phyloP scores from a whole-genome alignment of 2,888 invertebrate genomes.

The Patella depressa region DNA sequence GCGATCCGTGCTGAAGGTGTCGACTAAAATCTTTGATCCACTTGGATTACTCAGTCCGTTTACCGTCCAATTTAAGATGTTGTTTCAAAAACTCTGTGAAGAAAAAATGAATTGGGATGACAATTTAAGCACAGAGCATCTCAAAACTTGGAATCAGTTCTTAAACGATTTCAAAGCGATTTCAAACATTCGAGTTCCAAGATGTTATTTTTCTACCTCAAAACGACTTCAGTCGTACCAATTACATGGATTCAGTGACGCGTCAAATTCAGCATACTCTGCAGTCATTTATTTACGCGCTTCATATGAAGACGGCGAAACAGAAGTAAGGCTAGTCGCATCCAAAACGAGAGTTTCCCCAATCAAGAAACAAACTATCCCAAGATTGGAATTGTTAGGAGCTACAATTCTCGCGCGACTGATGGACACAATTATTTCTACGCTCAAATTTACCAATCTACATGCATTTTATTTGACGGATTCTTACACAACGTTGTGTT shows the following conservation, averaged over 20 bases:
- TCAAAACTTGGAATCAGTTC: not conserved
- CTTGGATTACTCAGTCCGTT: not conserved
- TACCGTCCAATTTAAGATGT: not conserved
- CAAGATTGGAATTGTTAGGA: not conserved
- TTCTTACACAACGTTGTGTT: not conserved
- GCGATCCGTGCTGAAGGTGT: not conserved
- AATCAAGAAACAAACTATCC: not conserved
- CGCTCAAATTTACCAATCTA: not conserved
- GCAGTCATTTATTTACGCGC: not conserved
- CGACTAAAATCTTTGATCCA: not conserved
- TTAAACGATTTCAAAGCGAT: not conserved
- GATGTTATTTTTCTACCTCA: not conserved
- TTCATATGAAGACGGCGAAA: not conserved
- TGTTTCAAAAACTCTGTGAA: not conserved
- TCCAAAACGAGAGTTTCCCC: not conserved
- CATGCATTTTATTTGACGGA: not conserved
- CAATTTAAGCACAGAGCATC: not conserved
- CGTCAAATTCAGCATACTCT: not conserved
- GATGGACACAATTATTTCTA: not conserved
- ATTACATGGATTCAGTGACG: conserved; percentile 1
- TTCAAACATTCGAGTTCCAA: not conserved
- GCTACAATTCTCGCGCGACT: not conserved
- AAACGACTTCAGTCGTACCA: not conserved
- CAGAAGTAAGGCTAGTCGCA: not conserved
- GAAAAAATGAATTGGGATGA: not conserved